phyloP scores from a whole-genome alignment of 92 coral and sea anemone genomes.

The Umimayanthus chanpuru region DNA sequence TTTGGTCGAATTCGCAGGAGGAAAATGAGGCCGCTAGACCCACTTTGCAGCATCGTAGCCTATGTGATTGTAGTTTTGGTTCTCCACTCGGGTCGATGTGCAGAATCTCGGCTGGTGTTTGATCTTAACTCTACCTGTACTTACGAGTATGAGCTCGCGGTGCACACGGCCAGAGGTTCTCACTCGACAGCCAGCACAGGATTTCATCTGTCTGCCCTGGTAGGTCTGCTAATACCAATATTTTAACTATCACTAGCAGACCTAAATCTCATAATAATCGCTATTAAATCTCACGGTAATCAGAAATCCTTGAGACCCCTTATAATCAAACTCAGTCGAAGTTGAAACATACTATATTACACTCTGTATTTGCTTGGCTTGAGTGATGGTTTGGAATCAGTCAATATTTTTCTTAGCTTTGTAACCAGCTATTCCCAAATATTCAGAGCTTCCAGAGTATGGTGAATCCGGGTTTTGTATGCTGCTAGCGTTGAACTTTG shows the following conservation, averaged over 20 bases:
- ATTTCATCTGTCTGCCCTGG: slow-evolving; percentile 30
- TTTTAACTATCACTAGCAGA: background rate
- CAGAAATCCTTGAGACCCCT: too few species aligned
- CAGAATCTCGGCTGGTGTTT: slow-evolving; percentile 1
- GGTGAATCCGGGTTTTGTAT: too few species aligned
- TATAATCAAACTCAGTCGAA: too few species aligned
- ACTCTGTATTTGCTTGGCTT: too few species aligned
- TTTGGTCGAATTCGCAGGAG: background rate
- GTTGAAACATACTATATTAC: too few species aligned
- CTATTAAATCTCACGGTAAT: too few species aligned
- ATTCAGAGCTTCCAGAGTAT: too few species aligned
- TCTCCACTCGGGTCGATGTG: background rate
- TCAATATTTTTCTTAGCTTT: too few species aligned
- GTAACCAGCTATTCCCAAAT: too few species aligned
- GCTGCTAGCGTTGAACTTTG: too few species aligned
- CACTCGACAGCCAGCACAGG: slow-evolving; percentile 35
- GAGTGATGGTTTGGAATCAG: too few species aligned
- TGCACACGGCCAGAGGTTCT: slow-evolving; percentile 31
- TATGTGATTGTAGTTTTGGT: background rate
- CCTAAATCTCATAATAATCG: background rate
- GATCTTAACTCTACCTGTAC: slow-evolving; percentile 17
- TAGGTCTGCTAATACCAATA: background rate
- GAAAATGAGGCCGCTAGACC: background rate
- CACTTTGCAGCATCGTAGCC: background rate
- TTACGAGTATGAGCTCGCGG: slow-evolving; percentile 30